Conservation (phyloP, 1,140 invertebrate species). For the Dinothrombium tinctorium region DNA sequence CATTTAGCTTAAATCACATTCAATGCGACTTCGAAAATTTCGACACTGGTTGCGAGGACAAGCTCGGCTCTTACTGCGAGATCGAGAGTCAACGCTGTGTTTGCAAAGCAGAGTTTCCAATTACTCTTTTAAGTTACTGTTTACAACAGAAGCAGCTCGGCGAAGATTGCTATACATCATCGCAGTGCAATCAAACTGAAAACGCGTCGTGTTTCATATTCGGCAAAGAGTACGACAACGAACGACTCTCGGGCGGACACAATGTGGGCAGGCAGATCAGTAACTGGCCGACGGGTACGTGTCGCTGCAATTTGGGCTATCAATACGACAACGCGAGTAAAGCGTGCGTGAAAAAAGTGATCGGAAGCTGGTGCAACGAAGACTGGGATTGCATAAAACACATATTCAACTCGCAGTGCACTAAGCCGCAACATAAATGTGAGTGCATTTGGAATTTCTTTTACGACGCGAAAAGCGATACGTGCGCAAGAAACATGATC, state of each 20-base stretch:
- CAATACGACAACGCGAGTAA: neutral
- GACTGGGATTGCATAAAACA: neutral
- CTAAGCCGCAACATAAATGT: neutral
- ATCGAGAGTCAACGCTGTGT: neutral
- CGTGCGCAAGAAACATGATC: neutral
- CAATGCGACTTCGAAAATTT: constrained; percentile 3
- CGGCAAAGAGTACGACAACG: constrained; percentile 4
- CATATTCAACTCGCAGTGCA: neutral
- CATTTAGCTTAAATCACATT: neutral
- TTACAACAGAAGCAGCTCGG: neutral
- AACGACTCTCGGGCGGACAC: constrained; percentile 4
- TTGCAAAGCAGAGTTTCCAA: constrained; percentile 1
- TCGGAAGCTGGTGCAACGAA: constrained; percentile 4
- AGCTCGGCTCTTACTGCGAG: constrained; percentile 2
- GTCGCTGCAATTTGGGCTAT: neutral
- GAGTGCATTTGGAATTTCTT: neutral
- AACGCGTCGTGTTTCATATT: constrained; percentile 5
- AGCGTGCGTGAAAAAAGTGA: neutral
- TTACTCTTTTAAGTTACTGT: constrained; percentile 1
- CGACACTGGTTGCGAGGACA: constrained; percentile 2
- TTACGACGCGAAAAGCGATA: neutral
- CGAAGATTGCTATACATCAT: constrained; percentile 2
- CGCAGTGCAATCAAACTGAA: constrained; percentile 1
- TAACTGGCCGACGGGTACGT: constrained; percentile 3
- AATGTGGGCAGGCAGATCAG: constrained; percentile 2